Conservation (phyloP, 1,140 invertebrate species). For the Campoletis sonorensis region DNA sequence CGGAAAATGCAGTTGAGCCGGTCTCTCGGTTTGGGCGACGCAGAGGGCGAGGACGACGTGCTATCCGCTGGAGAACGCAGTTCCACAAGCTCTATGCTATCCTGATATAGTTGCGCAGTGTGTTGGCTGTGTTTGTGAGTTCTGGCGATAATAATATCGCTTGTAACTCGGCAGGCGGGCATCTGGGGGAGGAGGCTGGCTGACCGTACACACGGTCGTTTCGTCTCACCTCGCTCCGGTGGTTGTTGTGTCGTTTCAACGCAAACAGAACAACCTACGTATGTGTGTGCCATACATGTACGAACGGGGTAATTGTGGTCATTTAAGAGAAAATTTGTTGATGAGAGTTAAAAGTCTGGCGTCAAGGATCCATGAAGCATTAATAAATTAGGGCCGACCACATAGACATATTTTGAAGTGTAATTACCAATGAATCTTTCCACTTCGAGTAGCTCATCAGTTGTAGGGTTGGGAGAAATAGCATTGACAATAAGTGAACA, state of each 20-base stretch:
- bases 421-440: neutral
- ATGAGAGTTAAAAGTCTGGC: neutral
- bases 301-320: neutral
- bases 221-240: constrained; percentile 68
- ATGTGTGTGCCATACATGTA: neutral
- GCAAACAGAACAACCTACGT: constrained; percentile 2
- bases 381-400: no score
- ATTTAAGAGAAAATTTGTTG: neutral
- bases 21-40: constrained; percentile 59
- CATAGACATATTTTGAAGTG: neutral
- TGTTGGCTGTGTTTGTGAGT: neutral
- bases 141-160: constrained; percentile 25
- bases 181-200: constrained; percentile 23
- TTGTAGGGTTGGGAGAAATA: no score
- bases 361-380: no score
- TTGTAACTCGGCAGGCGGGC: neutral
- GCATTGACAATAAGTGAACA: no score
- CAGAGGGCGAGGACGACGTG: constrained; percentile 55
- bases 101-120: neutral
- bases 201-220: constrained; percentile 51
- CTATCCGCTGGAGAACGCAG: constrained; percentile 27
- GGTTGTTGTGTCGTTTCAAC: constrained; percentile 64
- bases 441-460: no score
- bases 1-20: constrained; percentile 61
- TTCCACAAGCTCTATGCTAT: constrained; percentile 18